phyloP scores from a whole-genome alignment of 2,797 vertebrate species.

The Spinibarbus caldwelli region DNA sequence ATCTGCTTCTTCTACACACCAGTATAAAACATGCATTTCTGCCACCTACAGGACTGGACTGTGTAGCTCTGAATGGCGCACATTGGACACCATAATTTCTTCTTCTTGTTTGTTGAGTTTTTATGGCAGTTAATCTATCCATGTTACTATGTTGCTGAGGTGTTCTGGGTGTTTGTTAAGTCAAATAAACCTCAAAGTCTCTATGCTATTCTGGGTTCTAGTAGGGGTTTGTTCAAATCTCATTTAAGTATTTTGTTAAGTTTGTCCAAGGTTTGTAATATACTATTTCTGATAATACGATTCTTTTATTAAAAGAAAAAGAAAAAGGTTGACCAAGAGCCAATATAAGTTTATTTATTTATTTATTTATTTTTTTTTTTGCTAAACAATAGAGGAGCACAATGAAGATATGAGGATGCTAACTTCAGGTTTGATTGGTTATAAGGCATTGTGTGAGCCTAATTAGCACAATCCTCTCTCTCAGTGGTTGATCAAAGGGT shows the following conservation, averaged over 20 bases:
- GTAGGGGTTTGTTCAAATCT: no score
- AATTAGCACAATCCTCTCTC: constrained; percentile 45
- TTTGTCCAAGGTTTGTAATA: no score
- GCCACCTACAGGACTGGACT: background rate
- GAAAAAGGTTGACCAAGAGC: background rate
- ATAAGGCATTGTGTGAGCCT: constrained; percentile 7
- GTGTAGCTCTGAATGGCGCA: background rate
- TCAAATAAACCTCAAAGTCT: no score
- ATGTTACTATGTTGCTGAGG: no score
- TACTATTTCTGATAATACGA: no score
- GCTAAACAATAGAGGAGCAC: background rate
- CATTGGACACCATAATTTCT: background rate
- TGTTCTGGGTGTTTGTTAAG: no score
- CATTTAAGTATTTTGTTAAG: no score
- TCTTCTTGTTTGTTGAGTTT: background rate
- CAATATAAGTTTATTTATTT: background rate
- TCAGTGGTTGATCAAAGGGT: constrained; percentile 44
- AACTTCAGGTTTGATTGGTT: background rate
- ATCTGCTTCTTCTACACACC: background rate
- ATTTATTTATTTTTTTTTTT: no score
- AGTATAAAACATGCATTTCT: background rate
- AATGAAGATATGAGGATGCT: background rate
- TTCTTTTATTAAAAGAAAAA: no score
- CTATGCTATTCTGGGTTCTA: no score
- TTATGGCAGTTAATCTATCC: no score